Evolutionary conservation across 1,140 invertebrate species (phyloP).

Genomic region (Lerema accius): DNA sequence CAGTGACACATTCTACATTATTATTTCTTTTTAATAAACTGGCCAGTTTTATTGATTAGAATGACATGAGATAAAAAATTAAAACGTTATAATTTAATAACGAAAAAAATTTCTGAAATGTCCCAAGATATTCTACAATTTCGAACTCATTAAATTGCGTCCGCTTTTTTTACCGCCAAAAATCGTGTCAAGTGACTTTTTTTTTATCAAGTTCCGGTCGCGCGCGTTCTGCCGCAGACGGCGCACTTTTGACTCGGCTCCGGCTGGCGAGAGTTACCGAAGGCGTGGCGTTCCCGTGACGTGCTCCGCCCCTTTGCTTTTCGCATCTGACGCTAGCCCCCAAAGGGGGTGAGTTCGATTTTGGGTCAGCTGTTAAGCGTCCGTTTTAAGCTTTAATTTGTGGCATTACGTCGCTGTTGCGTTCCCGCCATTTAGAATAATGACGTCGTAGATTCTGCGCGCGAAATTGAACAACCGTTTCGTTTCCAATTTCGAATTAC

Average conservation of each 20-base stretch:
- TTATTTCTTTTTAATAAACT: no score
- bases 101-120: no score
- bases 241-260: slow-evolving; percentile 75
- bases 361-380: slow-evolving; percentile 81
- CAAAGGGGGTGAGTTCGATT: slow-evolving; percentile 66
- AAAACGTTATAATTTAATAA: not conserved
- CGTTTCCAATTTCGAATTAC: slow-evolving; percentile 43
- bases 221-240: slow-evolving; percentile 58
- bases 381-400: slow-evolving; percentile 83
- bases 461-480: slow-evolving; percentile 61
- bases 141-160: not conserved
- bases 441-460: slow-evolving; percentile 63
- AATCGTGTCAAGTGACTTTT: slow-evolving; percentile 42
- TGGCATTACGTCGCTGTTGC: slow-evolving; percentile 71
- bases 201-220: slow-evolving; percentile 48
- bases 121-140: no score
- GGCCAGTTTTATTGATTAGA: no score
- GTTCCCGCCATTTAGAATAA: slow-evolving; percentile 75
- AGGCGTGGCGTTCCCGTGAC: slow-evolving; percentile 59
- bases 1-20: not conserved
- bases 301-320: slow-evolving; percentile 76
- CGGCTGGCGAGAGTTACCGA: slow-evolving; percentile 52
- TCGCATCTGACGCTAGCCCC: slow-evolving; percentile 58
- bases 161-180: slow-evolving; percentile 12
- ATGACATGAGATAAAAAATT: not conserved